Evolutionary conservation across 2,888 invertebrate species (phyloP).

Genomic region (Drosophila longiperda): DNA sequence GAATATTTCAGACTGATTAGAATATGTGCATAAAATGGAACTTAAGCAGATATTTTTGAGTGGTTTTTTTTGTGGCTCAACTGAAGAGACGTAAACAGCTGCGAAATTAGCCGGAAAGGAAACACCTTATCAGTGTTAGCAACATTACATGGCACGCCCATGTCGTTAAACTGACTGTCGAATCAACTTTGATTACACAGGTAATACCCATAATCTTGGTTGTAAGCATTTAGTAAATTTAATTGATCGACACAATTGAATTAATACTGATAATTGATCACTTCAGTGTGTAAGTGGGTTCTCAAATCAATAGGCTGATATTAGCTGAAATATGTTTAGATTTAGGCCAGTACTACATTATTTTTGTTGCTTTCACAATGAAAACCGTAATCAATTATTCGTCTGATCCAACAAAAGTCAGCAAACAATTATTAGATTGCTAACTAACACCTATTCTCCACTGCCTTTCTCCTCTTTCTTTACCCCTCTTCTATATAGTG

Average conservation of each 20-base stretch:
- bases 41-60: constrained; percentile 4
- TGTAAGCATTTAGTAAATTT: constrained; percentile 41
- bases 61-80: neutral
- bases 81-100: constrained; percentile 4
- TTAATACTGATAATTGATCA: constrained; percentile 36
- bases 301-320: neutral
- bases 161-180: neutral
- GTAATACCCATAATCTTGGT: constrained; percentile 46
- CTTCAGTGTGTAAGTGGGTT: constrained; percentile 13
- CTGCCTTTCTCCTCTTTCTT: neutral
- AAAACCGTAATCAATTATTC: constrained; percentile 20
- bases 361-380: constrained; percentile 7
- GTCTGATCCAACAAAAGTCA: constrained; percentile 9
- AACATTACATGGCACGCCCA: constrained; percentile 1
- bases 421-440: constrained; percentile 18
- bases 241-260: constrained; percentile 41
- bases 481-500: neutral
- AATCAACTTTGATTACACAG: constrained; percentile 16
- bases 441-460: constrained; percentile 16
- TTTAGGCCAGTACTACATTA: neutral
- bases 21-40: constrained; percentile 39
- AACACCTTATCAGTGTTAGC: constrained; percentile 7
- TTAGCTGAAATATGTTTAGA: neutral
- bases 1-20: constrained; percentile 42
- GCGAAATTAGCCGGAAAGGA: no score